Evolutionary conservation across 2,797 vertebrate species (phyloP).

Genomic region (Pseudotriccus pelzelni): DNA sequence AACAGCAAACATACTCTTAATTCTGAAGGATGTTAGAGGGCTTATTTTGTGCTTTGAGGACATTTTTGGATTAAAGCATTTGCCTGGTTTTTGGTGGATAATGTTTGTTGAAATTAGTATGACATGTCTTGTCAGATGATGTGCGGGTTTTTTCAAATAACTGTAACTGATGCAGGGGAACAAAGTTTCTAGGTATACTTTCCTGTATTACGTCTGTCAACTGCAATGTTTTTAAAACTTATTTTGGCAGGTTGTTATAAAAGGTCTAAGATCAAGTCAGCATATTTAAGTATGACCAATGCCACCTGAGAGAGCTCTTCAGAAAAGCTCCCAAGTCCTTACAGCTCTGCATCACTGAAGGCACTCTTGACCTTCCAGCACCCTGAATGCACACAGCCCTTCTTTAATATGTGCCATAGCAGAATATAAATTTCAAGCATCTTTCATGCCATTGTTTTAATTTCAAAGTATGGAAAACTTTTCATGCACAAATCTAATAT

Average conservation of each 20-base stretch:
- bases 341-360: neutral
- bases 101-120: neutral
- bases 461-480: neutral
- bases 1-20: neutral
- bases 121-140: neutral
- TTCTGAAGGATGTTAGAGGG: neutral
- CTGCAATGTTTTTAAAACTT: neutral
- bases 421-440: neutral
- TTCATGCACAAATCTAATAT: neutral
- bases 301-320: neutral
- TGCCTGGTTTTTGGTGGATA: neutral
- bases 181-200: neutral
- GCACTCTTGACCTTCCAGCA: neutral
- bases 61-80: neutral
- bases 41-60: neutral
- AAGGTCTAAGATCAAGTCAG: neutral
- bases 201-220: neutral
- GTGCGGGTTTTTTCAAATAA: neutral
- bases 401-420: neutral
- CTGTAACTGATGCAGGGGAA: neutral
- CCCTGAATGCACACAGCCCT: neutral
- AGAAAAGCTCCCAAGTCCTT: neutral
- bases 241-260: neutral
- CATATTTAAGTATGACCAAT: neutral
- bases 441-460: slow-evolving; percentile 26